Evolutionary conservation across 1,140 invertebrate species (phyloP), one percentile per base, ranked within the genome.

Genomic region (Andrena cerasifolii): DNA sequence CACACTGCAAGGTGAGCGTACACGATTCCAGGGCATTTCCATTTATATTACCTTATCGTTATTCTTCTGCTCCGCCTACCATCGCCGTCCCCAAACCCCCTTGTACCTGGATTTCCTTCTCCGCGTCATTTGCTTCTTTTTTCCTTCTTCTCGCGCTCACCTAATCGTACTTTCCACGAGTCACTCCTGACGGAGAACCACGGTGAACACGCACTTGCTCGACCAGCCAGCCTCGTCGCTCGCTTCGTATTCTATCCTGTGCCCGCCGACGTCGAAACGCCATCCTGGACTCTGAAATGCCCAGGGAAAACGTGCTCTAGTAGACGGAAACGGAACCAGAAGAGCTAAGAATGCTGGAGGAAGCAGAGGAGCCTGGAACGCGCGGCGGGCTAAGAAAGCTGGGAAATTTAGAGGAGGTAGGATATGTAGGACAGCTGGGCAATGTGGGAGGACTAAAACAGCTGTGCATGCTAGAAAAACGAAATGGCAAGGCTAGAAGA

Each of bases 201-300:
- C 87, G 66, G 85, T 90, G 84, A 92, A 92, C 72, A 89, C 89
- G 86, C 92, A 93, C 82, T 91, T 91, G 70, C 91, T 89, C 75
- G 91, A 90, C 91, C 92, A 93, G 28, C 92, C 92, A 1, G 91
- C 92, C n/a, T 93, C 91, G 77, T 93, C 92, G 72, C 80, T 88
- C 0, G 91, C 92, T 58, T 92, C 90, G 86, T 93, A 93, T 63
- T 90, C 91, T 24, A 93, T 85, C 80, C 90, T 90, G 79, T 92
- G 91, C 7, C 86, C 89, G 0, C 91, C 92, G 49, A 91, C 18
- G 54, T 88, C 87, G 75, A 93, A 93, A 53, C 65, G 82, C 18
- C 84, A 86, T 53, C 91, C 92, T 6, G 92, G 90, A 61, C 85
- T 90, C 92, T 93, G 84, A 3, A 79, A 56, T 24, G 47, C n/a